Evolutionary conservation across 92 coral and sea anemone species (phyloP), one percentile per base, ranked within the genome.

Genomic region (Galaxea fascicularis): DNA sequence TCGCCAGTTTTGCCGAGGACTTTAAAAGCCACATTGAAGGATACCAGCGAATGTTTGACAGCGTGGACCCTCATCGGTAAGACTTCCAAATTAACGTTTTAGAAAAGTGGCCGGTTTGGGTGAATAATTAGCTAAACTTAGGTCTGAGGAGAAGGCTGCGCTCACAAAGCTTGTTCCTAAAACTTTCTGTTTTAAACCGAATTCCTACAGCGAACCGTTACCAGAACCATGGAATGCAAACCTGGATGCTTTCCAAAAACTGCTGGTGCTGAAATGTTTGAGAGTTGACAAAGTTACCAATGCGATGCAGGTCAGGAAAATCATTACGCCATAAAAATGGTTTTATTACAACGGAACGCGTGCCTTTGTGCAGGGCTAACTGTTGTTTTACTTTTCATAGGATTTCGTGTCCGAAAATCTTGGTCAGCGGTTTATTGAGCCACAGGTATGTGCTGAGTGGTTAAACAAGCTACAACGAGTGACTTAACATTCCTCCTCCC

Each of bases 351-450:
- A 41, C 14, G 12, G n/a, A 21, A 39, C 45, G 63, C 22, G 17
- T 25, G 53, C 17, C 72, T 62, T 60, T 2, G 4, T 29, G 20
- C 3, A 41, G 24, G 58, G 60, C 64, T 29, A 35, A 67, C 52
- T 82, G 78, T 35, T 64, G 8, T 18, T 51, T 71, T 47, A 45
- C 45, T 26, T 29, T 27, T 59, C 31, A 16, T 27, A 93, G 95
- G 99, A 96, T 86, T 96, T 94, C 51, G 99, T 96, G 57, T 91
- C 99, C 3, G 93, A 92, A 65, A 91, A 96, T 80, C 94, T 96
- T 82, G 99, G 99, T 46, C 99, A 96, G 79, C 90, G 95, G 74
- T 96, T 96, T 51, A 96, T 96, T 70, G 99, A 96, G 72, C 99
- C 99, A 31, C 99, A 96, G 96, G 98, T 96, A 85, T 28, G 80